These are phyloP conservation scores for Hesperia comma DNA, from an alignment of 2,888 invertebrate genomes.

Conservation along the genomic window DNA sequence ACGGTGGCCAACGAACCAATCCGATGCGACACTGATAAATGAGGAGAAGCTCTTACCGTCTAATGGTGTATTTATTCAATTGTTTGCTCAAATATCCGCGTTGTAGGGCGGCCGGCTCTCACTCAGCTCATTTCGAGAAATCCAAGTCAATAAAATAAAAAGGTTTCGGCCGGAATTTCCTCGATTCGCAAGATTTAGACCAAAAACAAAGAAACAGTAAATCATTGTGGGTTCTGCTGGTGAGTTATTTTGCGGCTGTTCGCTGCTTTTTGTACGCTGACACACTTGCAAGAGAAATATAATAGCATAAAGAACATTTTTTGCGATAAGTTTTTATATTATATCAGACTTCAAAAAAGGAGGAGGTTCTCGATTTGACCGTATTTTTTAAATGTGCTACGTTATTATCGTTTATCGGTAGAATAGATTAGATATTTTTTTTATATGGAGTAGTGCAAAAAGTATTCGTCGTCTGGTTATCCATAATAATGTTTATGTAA, in stretches of 20 bases:
- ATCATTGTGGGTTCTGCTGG: conserved; percentile 26
- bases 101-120: conserved; percentile 7
- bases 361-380: too few species aligned
- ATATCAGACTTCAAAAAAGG: neutral
- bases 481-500: too few species aligned
- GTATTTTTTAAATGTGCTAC: too few species aligned
- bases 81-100: conserved; percentile 27
- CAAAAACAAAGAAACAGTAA: conserved; percentile 30
- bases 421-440: too few species aligned
- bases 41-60: conserved; percentile 2
- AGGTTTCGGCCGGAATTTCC: conserved; percentile 21
- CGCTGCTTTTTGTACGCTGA: conserved; percentile 5
- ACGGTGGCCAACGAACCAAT: neutral
- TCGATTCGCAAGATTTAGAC: conserved; percentile 4
- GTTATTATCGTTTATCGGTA: too few species aligned
- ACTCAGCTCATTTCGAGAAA: conserved; percentile 30
- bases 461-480: too few species aligned
- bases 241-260: conserved; percentile 19
- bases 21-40: conserved; percentile 14
- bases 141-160: conserved; percentile 34
- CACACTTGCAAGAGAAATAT: neutral
- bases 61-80: conserved; percentile 33
- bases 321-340: neutral
- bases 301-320: neutral
- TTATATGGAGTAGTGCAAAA: too few species aligned